phyloP scores from a whole-genome alignment of 2,888 invertebrate species.

The Acanthoscelides obtectus region DNA sequence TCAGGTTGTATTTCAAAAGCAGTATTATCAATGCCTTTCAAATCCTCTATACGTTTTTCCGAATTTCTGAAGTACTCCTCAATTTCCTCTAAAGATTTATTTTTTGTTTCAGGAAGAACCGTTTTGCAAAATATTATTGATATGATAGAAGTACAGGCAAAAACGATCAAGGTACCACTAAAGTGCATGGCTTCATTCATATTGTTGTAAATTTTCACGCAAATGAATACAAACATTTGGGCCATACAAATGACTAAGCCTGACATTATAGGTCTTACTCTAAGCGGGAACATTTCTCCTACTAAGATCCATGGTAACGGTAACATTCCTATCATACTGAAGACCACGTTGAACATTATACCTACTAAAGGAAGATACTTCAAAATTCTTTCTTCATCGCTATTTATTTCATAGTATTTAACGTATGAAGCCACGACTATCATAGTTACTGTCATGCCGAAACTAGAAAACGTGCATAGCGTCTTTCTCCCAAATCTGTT shows the following conservation, averaged over 20 bases:
- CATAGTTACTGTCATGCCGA: constrained; percentile 62
- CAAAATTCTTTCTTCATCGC: constrained; percentile 31
- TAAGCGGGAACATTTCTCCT: constrained; percentile 66
- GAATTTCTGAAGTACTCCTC: constrained; percentile 58
- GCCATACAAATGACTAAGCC: constrained; percentile 67
- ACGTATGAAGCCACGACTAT: constrained; percentile 41
- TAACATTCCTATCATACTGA: constrained; percentile 69
- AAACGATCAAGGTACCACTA: constrained; percentile 62
- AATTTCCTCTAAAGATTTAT: constrained; percentile 63
- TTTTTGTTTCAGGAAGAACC: constrained; percentile 66
- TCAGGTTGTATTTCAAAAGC: constrained; percentile 30
- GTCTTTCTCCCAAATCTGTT: constrained; percentile 60
- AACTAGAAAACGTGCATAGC: constrained; percentile 60
- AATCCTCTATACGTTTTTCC: constrained; percentile 3
- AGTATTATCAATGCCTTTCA: constrained; percentile 36
- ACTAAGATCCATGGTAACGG: constrained; percentile 74
- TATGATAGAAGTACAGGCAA: constrained; percentile 55
- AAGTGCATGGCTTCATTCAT: constrained; percentile 54
- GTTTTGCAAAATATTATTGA: constrained; percentile 58
- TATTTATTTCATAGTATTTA: constrained; percentile 40
- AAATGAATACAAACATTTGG: constrained; percentile 64
- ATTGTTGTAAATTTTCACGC: constrained; percentile 66
- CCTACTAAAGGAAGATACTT: constrained; percentile 54
- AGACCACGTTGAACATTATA: constrained; percentile 63
- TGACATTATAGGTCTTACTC: constrained; percentile 64